Percentiles rank a stretch among this genome's conserved stretches.
phyloP scores from a whole-genome alignment of 2,888 invertebrate genomes.

The Caenorhabditis sulstoni region DNA sequence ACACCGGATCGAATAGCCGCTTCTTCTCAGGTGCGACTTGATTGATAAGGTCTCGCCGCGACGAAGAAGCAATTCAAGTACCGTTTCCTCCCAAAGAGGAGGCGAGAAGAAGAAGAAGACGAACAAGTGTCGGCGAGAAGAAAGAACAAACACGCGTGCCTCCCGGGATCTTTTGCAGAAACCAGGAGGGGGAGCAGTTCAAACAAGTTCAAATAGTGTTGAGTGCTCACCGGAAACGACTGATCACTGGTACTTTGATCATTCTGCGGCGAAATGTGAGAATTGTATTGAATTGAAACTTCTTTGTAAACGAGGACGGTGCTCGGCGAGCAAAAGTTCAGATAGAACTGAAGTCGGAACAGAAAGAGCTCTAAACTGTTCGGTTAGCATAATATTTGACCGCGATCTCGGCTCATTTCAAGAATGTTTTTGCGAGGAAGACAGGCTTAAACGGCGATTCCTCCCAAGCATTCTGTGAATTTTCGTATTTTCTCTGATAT shows the following conservation, averaged over 20 bases:
- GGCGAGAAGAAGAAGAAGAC: background rate
- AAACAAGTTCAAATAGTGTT: slow-evolving; percentile 37
- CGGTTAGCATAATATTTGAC: too few relatives aligned
- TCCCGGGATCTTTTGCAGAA: background rate
- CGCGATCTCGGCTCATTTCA: too few relatives aligned
- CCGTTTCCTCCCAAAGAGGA: background rate
- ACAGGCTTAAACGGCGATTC: too few relatives aligned
- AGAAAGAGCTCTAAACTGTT: too few relatives aligned
- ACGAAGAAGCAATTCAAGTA: slow-evolving; percentile 19
- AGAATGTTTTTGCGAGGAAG: too few relatives aligned
- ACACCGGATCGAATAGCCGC: slow-evolving; percentile 40
- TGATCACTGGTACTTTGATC: slow-evolving; percentile 50
- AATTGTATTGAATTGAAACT: background rate
- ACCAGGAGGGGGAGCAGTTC: slow-evolving; percentile 14
- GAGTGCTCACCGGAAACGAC: slow-evolving; percentile 10
- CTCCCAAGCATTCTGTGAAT: background rate
- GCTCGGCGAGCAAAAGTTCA: too few relatives aligned
- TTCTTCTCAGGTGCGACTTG: slow-evolving; percentile 35
- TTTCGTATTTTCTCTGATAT: background rate
- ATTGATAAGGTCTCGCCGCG: slow-evolving; percentile 36
- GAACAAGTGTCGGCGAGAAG: slow-evolving; percentile 31
- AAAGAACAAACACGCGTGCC: background rate
- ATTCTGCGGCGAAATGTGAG: slow-evolving; percentile 10
- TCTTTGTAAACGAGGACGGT: background rate
- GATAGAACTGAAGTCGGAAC: too few relatives aligned